Evolutionary conservation across 2,113 vertebrate species (phyloP).

Genomic region (Peromyscus californicus): DNA sequence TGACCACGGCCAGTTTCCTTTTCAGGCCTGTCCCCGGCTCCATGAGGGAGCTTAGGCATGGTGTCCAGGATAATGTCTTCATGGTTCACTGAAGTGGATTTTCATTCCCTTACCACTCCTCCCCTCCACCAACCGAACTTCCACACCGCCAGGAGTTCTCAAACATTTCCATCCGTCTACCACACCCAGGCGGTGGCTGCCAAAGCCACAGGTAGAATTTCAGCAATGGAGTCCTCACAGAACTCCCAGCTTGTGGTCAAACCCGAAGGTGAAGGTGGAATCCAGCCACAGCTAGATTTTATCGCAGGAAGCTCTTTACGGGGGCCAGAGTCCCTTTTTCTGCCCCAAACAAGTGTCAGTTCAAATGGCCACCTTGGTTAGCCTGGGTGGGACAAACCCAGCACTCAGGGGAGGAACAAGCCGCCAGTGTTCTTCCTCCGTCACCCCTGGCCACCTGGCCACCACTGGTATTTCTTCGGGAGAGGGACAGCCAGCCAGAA

Average conservation of each 20-base stretch:
- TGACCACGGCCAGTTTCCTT: not conserved
- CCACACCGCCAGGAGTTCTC: not conserved
- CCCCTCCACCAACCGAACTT: not conserved
- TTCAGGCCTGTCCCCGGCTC: not conserved
- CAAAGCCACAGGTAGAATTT: not conserved
- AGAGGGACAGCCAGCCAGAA: constrained; percentile 74
- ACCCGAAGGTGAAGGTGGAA: not conserved
- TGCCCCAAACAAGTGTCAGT: not conserved
- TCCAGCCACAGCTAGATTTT: not conserved
- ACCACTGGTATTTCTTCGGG: fast-evolving
- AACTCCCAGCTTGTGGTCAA: not conserved
- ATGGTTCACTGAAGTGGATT: not conserved
- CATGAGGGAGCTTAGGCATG: not conserved
- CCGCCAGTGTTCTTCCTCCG: not conserved
- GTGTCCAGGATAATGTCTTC: not conserved
- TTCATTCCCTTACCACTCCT: not conserved
- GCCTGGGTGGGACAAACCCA: not conserved
- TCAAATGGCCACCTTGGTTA: not conserved
- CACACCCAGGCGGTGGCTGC: not conserved
- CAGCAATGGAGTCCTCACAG: not conserved
- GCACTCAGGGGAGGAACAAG: fast-evolving
- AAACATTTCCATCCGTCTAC: not conserved
- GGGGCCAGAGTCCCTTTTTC: not conserved
- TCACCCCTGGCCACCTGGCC: not conserved
- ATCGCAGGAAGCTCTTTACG: not conserved